Evolutionary conservation across 2,113 vertebrate genomes (phyloP).

Genomic region (Pitta sordida): DNA sequence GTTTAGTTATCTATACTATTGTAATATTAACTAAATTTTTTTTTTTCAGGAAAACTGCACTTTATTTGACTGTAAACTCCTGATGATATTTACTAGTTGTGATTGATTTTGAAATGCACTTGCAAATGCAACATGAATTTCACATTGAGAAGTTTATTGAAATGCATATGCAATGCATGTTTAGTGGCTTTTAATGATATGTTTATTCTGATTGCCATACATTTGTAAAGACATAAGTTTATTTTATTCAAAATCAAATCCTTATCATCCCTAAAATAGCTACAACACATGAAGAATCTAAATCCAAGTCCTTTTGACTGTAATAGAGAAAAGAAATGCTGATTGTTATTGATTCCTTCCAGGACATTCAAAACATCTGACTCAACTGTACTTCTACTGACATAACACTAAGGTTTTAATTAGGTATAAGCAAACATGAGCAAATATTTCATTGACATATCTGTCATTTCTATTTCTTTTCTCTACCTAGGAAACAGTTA

Average conservation of each 20-base stretch:
- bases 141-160: neutral
- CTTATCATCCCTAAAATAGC: slow-evolving; percentile 13
- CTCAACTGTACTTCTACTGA: slow-evolving; percentile 73
- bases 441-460: slow-evolving; percentile 3
- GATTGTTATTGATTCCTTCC: slow-evolving; percentile 72
- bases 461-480: neutral
- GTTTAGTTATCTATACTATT: neutral
- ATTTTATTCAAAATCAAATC: neutral
- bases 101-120: neutral
- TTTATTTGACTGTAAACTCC: neutral
- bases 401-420: slow-evolving; percentile 70
- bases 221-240: neutral
- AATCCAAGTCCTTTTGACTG: slow-evolving; percentile 68
- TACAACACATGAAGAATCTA: slow-evolving; percentile 47
- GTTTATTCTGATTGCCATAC: neutral
- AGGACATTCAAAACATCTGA: slow-evolving; percentile 71
- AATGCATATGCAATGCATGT: neutral
- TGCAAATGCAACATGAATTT: neutral
- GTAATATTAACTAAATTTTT: neutral
- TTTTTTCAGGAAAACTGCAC: neutral
- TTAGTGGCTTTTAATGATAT: neutral
- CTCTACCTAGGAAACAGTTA: slow-evolving; percentile 17
- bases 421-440: slow-evolving; percentile 51
- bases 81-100: neutral
- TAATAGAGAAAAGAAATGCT: slow-evolving; percentile 65